Evolutionary conservation across 1,140 invertebrate species (phyloP).

Genomic region (Rhysida immarginata): DNA sequence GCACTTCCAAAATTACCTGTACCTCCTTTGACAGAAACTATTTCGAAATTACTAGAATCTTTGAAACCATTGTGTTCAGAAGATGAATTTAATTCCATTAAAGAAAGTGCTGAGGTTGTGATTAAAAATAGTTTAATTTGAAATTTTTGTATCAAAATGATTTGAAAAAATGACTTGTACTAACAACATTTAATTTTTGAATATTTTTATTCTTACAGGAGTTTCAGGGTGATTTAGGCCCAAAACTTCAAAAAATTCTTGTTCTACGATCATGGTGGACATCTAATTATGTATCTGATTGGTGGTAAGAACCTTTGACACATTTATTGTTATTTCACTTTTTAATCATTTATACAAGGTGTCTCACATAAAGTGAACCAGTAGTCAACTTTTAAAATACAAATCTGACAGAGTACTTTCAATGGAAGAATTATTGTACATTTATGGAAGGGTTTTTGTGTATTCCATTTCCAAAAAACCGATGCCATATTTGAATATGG

Average conservation of each 20-base stretch:
- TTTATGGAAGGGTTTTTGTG: no score
- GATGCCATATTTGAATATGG: no score
- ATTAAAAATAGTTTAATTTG: neutral
- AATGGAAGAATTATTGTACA: no score
- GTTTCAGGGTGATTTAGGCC: constrained; percentile 32
- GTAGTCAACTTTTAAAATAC: neutral
- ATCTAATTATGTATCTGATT: constrained; percentile 37
- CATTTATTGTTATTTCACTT: neutral
- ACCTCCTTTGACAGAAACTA: constrained; percentile 30
- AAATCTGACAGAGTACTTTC: no score
- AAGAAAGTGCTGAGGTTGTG: constrained; percentile 25
- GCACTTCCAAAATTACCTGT: constrained; percentile 34
- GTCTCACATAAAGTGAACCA: no score
- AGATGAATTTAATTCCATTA: constrained; percentile 28
- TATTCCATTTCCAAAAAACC: no score
- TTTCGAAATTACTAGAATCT: constrained; percentile 29
- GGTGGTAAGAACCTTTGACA: constrained; percentile 32
- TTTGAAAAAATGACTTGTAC: neutral
- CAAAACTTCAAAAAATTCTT: constrained; percentile 32
- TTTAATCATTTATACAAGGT: no score
- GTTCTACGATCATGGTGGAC: constrained; percentile 36
- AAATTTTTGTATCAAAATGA: neutral
- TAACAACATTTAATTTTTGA: neutral
- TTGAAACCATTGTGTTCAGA: constrained; percentile 33
- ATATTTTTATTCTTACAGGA: constrained; percentile 20